These are phyloP conservation scores for Echeneis naucrates DNA, from an alignment of 2,797 vertebrate species.

Conservation along the genomic window DNA sequence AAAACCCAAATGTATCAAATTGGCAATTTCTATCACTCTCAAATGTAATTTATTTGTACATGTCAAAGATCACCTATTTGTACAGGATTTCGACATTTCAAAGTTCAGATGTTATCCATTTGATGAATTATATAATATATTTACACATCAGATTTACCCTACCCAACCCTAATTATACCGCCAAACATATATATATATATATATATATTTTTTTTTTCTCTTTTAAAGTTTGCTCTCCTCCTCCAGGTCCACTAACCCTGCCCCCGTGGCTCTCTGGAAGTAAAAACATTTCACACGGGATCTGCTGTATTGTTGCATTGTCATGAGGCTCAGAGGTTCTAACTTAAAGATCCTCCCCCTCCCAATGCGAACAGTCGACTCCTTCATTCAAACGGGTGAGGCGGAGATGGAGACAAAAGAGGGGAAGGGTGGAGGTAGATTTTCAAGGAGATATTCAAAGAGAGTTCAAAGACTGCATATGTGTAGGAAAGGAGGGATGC, in stretches of 20 bases:
- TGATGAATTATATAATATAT: slow-evolving; percentile 10
- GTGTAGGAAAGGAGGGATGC: slow-evolving; percentile 25
- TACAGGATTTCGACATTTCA: neutral
- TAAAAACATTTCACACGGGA: slow-evolving; percentile 84
- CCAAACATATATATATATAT: no score
- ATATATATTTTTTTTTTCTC: no score
- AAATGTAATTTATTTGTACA: no score
- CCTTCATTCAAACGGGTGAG: slow-evolving; percentile 65
- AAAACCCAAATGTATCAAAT: no score
- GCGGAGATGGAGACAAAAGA: slow-evolving; percentile 49
- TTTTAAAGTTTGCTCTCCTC: slow-evolving; percentile 75
- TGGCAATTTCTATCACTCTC: no score
- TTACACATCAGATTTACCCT: neutral
- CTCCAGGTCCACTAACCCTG: slow-evolving; percentile 68
- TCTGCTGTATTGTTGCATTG: slow-evolving; percentile 84
- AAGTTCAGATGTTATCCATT: neutral
- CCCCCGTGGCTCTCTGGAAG: slow-evolving; percentile 71
- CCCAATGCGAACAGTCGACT: slow-evolving; percentile 48
- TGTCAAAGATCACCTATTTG: no score
- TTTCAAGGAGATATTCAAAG: slow-evolving; percentile 38
- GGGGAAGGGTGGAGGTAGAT: slow-evolving; percentile 53
- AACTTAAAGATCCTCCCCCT: slow-evolving; percentile 63
- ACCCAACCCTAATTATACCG: neutral
- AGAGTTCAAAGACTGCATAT: slow-evolving; percentile 37
- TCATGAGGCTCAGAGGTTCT: slow-evolving; percentile 82